Evolutionary conservation across 2,888 invertebrate genomes (phyloP).

Genomic region (Troides helena): DNA sequence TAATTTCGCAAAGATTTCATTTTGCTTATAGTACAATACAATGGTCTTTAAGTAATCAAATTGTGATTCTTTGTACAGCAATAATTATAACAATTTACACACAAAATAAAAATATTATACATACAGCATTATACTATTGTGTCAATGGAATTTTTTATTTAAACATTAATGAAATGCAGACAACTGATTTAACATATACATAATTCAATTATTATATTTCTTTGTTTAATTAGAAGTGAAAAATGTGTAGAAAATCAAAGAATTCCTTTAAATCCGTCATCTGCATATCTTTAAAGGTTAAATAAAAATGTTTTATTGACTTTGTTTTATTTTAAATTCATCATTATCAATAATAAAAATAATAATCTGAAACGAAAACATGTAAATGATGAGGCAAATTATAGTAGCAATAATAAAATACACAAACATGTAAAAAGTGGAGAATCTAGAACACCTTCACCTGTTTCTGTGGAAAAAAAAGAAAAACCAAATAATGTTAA

Average conservation of each 20-base stretch:
- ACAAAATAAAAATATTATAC: not conserved
- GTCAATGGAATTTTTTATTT: not conserved
- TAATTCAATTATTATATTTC: not conserved
- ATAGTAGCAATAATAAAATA: slow-evolving; percentile 30
- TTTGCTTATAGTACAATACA: slow-evolving; percentile 25
- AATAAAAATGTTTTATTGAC: no score
- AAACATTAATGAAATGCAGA: not conserved
- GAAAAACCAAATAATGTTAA: slow-evolving; percentile 34
- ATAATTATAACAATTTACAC: not conserved
- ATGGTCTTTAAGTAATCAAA: slow-evolving; percentile 13
- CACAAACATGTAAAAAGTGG: slow-evolving; percentile 28
- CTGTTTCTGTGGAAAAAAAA: slow-evolving; percentile 35
- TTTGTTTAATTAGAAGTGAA: not conserved
- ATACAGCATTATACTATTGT: not conserved
- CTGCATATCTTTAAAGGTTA: no score
- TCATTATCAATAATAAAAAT: not conserved
- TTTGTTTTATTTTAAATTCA: no score
- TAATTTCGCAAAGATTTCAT: slow-evolving; percentile 9
- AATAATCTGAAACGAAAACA: slow-evolving; percentile 27
- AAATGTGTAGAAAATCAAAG: not conserved
- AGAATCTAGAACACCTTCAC: slow-evolving; percentile 38
- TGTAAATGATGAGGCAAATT: slow-evolving; percentile 30
- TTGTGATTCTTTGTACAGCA: not conserved
- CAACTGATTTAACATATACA: not conserved
- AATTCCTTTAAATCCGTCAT: no score